Base-by-base conservation (phyloP, 2,113 vertebrate species). In the Callaeas wilsoni region DNA sequence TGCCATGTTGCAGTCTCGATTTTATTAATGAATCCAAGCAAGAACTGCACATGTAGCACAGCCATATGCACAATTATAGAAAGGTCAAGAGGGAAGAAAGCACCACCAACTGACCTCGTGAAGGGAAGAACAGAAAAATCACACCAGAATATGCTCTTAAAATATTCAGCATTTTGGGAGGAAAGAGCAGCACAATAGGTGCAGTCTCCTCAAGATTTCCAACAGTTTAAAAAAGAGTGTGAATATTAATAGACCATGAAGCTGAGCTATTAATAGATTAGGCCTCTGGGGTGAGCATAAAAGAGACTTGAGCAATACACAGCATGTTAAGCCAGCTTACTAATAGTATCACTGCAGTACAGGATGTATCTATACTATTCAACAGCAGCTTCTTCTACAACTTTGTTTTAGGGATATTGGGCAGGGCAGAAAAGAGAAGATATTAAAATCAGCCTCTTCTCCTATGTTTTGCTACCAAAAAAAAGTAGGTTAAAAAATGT, bases 211-310 rank as follows among this genome's bases (percentile, higher is more conserved):
- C 71, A 89, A 84, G 64, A 94, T 90, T 93, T 92, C 81, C 90
- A 90, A 89, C 62, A 94, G 39, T 93, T 94, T 63, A 44, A 26
- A 81, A 84, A 78, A 77, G 49, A 81, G 44, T 53, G 73, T 94
- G 94, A 96, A 96, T 96, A 94, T 92, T 95, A 97, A 97, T 62
- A 94, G 92, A 92, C 76, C 90, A 76, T 87, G 90, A 93, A 96
- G 88, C 80, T 78, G 60, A 89, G 86, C 83, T 96, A 97, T 96
- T 96, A 95, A 95, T 96, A 96, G 94, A 75, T 89, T 55, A 89
- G 93, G 62, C 82, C 93, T 89, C 90, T 82, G 49, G 73, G 73
- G 93, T 76, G 30, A 93, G 62, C 83, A 94, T 89, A 59, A 86
- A 88, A 93, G 75, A 93, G 84, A 84, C 68, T 93, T 10, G 6